Evolutionary conservation across 1,140 invertebrate species (phyloP), one percentile per base, ranked within the genome.

Genomic region (Thalassaphorura encarpata): DNA sequence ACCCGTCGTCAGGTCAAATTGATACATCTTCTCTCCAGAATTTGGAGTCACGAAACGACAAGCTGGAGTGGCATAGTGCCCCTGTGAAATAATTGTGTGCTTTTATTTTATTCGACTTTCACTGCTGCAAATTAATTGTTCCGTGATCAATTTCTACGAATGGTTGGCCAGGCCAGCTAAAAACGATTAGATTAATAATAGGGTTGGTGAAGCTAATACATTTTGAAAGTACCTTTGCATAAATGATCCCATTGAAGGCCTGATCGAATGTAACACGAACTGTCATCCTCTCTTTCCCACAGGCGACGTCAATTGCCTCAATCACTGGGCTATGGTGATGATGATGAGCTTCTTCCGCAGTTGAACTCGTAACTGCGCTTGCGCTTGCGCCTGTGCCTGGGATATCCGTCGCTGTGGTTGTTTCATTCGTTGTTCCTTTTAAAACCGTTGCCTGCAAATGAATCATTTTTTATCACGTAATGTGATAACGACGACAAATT

Each of bases 281-380:
- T 0, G 80, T 84, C 86, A 89, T 88, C 77, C 81, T 81, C 52
- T 85, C 83, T 68, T 87, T 87, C 40, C 81, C 80, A 65, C 86
- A 89, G 52, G 82, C 73, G 1, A 87, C 85, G 21, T 84, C 79
- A 43, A 89, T 80, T 1, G 74, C 76, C 64, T 85, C 81, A 60
- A 88, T 52, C 49, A 54, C 43, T 15, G 56, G 18, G 28, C 31
- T 47, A 21, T 54, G 62, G 19, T 43, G 43, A 45, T 19, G 43
- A 36, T 54, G 54, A 11, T 58, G 42, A 41, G 5, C 48, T 6
- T 51, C 27, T 8, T 26, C 42, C 42, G 8, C n/a, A 36, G n/a
- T 36, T 36, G 8, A n/a, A n/a, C 33, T n/a, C 8, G 33, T 13
- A 11, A 43, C 6, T 19, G 45, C 28, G 21, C 21, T 47, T 8